phyloP scores from a whole-genome alignment of 1,140 invertebrate genomes.

The Colletes latitarsis region DNA sequence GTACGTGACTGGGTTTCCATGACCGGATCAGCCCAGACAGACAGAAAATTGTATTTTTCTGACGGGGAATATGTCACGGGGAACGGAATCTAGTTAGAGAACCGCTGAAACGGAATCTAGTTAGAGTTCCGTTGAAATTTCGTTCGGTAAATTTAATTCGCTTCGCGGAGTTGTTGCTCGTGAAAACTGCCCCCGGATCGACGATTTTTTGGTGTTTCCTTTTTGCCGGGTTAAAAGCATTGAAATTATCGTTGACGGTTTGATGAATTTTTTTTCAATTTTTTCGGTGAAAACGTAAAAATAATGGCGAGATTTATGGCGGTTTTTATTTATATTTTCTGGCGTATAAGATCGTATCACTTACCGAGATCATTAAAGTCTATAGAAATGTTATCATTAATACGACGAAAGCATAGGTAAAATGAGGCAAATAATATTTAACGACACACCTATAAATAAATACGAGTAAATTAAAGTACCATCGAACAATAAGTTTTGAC shows the following conservation, averaged over 20 bases:
- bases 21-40: neutral
- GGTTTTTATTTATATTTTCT: too few species aligned
- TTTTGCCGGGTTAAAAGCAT: neutral
- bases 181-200: neutral
- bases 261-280: neutral
- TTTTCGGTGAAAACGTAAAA: neutral
- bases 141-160: slow-evolving; percentile 27
- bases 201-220: neutral
- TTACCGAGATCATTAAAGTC: too few species aligned
- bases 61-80: slow-evolving; percentile 24
- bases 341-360: too few species aligned
- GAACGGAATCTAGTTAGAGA: slow-evolving; percentile 23
- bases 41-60: slow-evolving; percentile 35
- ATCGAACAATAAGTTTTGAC: neutral
- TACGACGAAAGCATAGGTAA: too few species aligned
- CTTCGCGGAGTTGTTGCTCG: neutral
- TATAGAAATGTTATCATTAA: too few species aligned
- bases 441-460: too few species aligned
- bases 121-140: neutral
- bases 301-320: neutral
- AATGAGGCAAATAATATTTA: too few species aligned
- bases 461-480: neutral
- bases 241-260: neutral
- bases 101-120: neutral
- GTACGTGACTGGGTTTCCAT: slow-evolving; percentile 48